A percentile compares a stretch with the other conserved stretches of the same genome.
Conservation (phyloP, 2,113 vertebrate genomes). For the Peromyscus leucopus region DNA sequence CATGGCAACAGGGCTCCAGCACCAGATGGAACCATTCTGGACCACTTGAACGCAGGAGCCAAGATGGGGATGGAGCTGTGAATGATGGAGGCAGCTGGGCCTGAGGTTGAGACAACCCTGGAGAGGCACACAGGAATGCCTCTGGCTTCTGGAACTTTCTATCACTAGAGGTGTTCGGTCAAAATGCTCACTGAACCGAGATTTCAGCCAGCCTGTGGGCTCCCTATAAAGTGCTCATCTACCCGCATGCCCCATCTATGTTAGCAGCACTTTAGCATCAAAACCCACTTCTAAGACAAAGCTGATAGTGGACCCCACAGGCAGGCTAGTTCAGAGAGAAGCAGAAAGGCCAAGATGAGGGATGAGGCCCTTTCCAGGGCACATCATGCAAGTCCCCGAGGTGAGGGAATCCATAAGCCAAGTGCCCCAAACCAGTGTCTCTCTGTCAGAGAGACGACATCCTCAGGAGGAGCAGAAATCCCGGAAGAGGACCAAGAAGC, state of each 20-base stretch:
- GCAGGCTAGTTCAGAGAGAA: neutral
- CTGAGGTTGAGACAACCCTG: too few relatives aligned
- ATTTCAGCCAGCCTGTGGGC: neutral
- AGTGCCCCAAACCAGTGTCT: too few relatives aligned
- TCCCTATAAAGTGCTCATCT: neutral
- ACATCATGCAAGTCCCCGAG: neutral
- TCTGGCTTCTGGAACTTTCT: neutral
- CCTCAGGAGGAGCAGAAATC: neutral
- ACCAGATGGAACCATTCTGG: neutral
- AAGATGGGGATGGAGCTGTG: neutral
- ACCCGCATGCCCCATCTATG: neutral
- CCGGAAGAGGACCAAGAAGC: neutral
- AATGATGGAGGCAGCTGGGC: too few relatives aligned
- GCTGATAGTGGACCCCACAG: too few relatives aligned
- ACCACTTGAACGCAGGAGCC: neutral
- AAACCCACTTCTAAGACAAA: neutral
- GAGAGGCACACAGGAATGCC: neutral
- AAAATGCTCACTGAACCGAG: too few relatives aligned
- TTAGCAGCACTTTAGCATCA: neutral
- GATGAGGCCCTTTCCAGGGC: neutral
- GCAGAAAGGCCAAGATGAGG: neutral
- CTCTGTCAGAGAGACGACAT: neutral
- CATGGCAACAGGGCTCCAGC: constrained; percentile 5
- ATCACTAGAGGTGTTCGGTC: neutral
- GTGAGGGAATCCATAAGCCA: neutral